A percentile compares a stretch with the other conserved stretches of the same genome.
Conservation (phyloP, 2,113 vertebrate species). For the Hypomesus transpacificus region DNA sequence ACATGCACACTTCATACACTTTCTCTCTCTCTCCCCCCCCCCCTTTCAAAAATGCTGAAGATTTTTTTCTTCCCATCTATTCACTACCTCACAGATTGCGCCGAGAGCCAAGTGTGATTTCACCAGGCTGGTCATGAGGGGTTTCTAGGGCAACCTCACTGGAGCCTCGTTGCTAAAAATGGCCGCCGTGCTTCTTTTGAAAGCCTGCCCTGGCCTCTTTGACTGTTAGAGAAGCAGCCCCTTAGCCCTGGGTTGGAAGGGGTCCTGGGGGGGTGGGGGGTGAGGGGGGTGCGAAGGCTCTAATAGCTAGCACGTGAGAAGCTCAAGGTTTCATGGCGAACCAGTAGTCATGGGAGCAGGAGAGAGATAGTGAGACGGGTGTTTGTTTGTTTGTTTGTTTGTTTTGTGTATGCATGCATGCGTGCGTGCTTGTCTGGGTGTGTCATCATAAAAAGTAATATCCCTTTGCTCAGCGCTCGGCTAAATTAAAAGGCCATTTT, state of each 20-base stretch:
- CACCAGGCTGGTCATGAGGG: conserved; percentile 66
- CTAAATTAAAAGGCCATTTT: conserved; percentile 75
- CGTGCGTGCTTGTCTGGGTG: background rate
- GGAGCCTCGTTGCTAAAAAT: conserved; percentile 72
- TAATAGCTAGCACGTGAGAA: conserved; percentile 73
- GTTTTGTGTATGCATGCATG: background rate
- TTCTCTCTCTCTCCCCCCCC: conserved; percentile 27
- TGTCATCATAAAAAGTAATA: conserved; percentile 59
- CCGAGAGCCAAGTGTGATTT: conserved; percentile 67
- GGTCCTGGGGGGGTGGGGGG: conserved; percentile 40
- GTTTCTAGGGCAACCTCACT: conserved; percentile 74
- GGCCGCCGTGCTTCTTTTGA: conserved; percentile 71
- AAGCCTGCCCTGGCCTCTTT: conserved; percentile 67
- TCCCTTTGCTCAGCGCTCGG: conserved; percentile 69
- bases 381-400: background rate
- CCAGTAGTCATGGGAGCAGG: conserved; percentile 60
- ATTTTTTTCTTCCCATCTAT: conserved; percentile 34
- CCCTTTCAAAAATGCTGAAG: background rate
- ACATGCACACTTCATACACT: conserved; percentile 18
- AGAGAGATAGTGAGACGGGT: background rate
- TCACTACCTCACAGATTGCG: conserved; percentile 37
- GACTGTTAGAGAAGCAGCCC: conserved; percentile 60
- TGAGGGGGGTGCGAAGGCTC: conserved; percentile 55
- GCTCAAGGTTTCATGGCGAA: conserved; percentile 64
- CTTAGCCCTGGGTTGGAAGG: conserved; percentile 53